Evolutionary conservation across 2,888 invertebrate species (phyloP).

Genomic region (Stramonita haemastoma): DNA sequence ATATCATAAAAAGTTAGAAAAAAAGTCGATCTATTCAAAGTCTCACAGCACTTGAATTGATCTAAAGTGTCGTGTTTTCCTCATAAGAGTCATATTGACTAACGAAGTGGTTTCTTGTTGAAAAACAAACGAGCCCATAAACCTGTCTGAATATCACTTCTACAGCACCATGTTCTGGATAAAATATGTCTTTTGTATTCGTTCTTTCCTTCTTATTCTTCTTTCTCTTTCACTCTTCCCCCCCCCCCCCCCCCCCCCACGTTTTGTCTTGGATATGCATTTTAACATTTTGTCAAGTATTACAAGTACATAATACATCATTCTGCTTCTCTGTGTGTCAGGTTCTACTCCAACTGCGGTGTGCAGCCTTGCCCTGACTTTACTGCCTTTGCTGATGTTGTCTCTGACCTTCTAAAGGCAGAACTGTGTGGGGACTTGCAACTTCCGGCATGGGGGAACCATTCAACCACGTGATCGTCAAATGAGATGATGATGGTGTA

Average conservation of each 20-base stretch:
- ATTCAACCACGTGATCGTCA: too few species aligned
- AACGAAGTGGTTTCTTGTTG: too few species aligned
- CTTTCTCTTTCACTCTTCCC: background rate
- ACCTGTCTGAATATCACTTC: too few species aligned
- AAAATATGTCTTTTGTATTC: too few species aligned
- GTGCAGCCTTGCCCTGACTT: constrained; percentile 31
- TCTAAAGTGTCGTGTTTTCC: too few species aligned
- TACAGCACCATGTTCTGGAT: too few species aligned
- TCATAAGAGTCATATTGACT: too few species aligned
- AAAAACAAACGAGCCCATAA: too few species aligned
- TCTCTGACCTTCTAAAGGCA: background rate
- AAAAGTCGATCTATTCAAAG: too few species aligned
- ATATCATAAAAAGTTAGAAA: too few species aligned
- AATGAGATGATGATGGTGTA: background rate
- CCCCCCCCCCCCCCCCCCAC: background rate
- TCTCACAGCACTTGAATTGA: too few species aligned
- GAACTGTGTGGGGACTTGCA: background rate
- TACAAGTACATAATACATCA: background rate
- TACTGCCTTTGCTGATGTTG: constrained; percentile 10
- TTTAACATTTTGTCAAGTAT: background rate
- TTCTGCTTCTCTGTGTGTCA: background rate
- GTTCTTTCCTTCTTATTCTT: background rate
- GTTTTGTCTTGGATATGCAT: background rate
- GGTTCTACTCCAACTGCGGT: constrained; percentile 26
- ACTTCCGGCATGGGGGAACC: background rate